Evolutionary conservation across 2,888 invertebrate species (phyloP), one percentile per base, ranked within the genome.

Genomic region (Eueremaeus valkanovi): DNA sequence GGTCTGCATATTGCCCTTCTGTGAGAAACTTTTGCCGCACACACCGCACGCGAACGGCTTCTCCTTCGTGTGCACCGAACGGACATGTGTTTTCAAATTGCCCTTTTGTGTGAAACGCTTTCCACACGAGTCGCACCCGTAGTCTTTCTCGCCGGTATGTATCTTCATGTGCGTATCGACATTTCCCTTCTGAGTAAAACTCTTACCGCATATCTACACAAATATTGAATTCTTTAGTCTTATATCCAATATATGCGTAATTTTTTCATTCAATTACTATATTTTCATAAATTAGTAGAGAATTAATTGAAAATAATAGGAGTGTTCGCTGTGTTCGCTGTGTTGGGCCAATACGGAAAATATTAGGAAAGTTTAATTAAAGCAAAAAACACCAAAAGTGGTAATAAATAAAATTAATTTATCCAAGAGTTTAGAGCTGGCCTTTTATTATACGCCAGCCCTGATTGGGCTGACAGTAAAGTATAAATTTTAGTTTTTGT

Each of bases 101-200:
- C 80, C 80, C 75, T 79, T 79, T 68, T 80, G 80, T 18, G 80
- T 80, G 73, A 80, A 80, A 31, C 79, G 68, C 73, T 79, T 80
- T 3, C 79, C 80, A 74, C 80, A 80, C 45, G 75, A 76, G 40
- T 80, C 79, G 66, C 80, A 80, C 61, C 77, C 77, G 73, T 79
- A 80, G 45, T 80, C 80, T 73, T 78, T 77, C 55, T 77, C 78
- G 49, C 79, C 80, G 55, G 80, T 80, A 68, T 80, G 80, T 61
- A 80, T 80, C 58, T 80, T 80, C 78, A 80, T 80, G 55, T 80
- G 80, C 63, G 80, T 80, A 73, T 80, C 80, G 33, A 80, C 80
- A 70, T 80, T 80, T 18, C 80, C 80, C 75, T 80, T 80, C 74
- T 80, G 80, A 9, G 80, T 80, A 73, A 80, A 80, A 74, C 79